phyloP scores from a whole-genome alignment of 2,888 invertebrate species.

The Melanotus villosus region DNA sequence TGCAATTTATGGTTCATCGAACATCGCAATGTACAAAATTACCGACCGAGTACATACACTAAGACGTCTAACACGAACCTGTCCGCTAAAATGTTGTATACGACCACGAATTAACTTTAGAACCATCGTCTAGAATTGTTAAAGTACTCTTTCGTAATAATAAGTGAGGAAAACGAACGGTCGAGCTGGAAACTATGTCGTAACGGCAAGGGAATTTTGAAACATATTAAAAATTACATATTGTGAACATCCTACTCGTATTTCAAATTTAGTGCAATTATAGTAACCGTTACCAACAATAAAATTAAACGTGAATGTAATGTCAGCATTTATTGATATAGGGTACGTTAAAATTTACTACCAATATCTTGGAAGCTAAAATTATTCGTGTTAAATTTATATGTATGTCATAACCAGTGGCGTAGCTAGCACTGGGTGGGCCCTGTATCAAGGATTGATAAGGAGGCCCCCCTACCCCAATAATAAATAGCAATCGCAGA shows the following conservation, averaged over 20 bases:
- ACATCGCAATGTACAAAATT: constrained; percentile 29
- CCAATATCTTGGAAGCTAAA: not conserved
- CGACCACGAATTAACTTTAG: constrained; percentile 22
- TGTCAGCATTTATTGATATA: not conserved
- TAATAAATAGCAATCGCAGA: too few relatives aligned
- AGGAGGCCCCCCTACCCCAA: too few relatives aligned
- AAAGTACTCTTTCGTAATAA: constrained; percentile 1
- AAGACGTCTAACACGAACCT: constrained; percentile 29
- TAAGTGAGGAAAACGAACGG: not conserved
- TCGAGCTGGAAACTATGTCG: not conserved
- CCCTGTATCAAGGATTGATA: too few relatives aligned
- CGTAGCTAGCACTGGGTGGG: too few relatives aligned
- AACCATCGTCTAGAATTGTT: constrained; percentile 12
- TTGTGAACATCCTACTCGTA: not conserved
- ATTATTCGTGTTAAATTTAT: not conserved
- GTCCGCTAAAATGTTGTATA: constrained; percentile 24
- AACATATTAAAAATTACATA: not conserved
- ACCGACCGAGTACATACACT: constrained; percentile 27
- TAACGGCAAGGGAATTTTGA: not conserved
- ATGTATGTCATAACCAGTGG: too few relatives aligned
- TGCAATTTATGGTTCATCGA: constrained; percentile 30
- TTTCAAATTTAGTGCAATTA: not conserved
- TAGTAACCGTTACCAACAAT: not conserved
- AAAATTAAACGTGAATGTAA: not conserved
- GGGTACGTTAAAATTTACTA: not conserved